phyloP scores from a whole-genome alignment of 2,888 invertebrate genomes.

The Morinoia aosen region DNA sequence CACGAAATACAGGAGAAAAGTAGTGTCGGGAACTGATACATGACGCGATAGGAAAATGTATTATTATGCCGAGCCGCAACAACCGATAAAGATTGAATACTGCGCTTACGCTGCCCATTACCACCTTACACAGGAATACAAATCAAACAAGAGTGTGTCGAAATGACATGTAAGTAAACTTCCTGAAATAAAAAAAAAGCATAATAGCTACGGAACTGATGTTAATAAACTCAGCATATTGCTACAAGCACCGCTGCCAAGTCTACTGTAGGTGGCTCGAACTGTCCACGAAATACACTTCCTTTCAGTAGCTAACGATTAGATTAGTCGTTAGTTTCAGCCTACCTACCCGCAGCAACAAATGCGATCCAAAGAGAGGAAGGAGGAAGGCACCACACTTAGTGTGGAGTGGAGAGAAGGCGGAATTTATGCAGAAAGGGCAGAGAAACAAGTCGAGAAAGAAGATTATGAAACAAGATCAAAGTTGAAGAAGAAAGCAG shows the following conservation, averaged over 20 bases:
- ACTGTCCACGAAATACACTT: not conserved
- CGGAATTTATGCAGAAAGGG: too few species aligned
- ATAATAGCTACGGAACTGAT: not conserved
- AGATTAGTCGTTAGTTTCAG: too few species aligned
- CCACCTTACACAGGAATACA: not conserved
- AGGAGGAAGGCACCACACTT: too few species aligned
- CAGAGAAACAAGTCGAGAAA: too few species aligned
- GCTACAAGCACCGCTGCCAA: not conserved
- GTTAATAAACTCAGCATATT: not conserved
- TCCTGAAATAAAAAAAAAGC: not conserved
- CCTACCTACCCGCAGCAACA: too few species aligned
- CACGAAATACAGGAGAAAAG: not conserved
- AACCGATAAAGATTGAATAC: not conserved
- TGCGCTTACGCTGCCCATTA: not conserved
- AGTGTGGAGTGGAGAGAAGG: too few species aligned
- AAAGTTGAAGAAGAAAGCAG: too few species aligned
- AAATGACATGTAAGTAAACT: not conserved
- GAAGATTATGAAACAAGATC: too few species aligned
- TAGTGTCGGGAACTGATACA: not conserved
- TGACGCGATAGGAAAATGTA: not conserved
- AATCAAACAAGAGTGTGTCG: not conserved
- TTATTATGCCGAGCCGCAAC: not conserved
- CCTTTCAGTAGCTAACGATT: too few species aligned
- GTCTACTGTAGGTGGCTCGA: not conserved
- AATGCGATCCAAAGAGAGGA: too few species aligned